Evolutionary conservation across 2,113 vertebrate species (phyloP).

Genomic region (Gobius niger): DNA sequence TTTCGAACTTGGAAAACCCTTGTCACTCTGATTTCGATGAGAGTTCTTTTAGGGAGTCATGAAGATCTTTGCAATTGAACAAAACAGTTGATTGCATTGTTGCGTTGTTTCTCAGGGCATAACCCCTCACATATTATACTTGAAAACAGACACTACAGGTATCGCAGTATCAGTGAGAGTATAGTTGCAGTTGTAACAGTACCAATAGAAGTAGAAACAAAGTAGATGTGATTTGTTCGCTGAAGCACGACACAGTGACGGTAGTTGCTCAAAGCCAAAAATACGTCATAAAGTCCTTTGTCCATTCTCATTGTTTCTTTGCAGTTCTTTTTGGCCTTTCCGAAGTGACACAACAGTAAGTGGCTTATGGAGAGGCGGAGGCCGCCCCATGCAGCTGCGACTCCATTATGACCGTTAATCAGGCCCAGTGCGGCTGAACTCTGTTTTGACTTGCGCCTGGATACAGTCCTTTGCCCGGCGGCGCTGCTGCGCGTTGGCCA

Average conservation of each 20-base stretch:
- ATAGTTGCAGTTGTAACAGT: too few relatives aligned
- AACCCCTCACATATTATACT: too few relatives aligned
- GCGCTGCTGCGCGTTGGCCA: slow-evolving; percentile 29
- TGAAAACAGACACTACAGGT: too few relatives aligned
- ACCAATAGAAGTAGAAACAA: neutral
- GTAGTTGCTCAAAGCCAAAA: neutral
- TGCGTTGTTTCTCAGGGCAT: too few relatives aligned
- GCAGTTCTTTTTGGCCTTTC: slow-evolving; percentile 9
- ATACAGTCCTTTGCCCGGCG: slow-evolving; percentile 25
- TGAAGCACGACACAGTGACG: too few relatives aligned
- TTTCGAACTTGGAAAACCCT: too few relatives aligned
- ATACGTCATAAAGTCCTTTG: neutral
- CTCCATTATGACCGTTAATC: slow-evolving; percentile 52
- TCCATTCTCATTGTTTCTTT: slow-evolving; percentile 2
- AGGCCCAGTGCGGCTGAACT: slow-evolving; percentile 36
- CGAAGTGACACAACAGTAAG: slow-evolving; percentile 19
- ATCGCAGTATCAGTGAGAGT: too few relatives aligned
- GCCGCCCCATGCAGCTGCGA: slow-evolving; percentile 14
- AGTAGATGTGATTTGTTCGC: neutral
- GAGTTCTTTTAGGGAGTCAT: too few relatives aligned
- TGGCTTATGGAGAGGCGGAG: slow-evolving; percentile 3
- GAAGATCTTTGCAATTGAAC: too few relatives aligned
- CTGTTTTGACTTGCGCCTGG: slow-evolving; percentile 40
- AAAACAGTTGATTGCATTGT: too few relatives aligned
- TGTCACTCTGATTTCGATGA: too few relatives aligned